phyloP scores from a whole-genome alignment of 2,888 invertebrate species.

The Phorcus lineatus region DNA sequence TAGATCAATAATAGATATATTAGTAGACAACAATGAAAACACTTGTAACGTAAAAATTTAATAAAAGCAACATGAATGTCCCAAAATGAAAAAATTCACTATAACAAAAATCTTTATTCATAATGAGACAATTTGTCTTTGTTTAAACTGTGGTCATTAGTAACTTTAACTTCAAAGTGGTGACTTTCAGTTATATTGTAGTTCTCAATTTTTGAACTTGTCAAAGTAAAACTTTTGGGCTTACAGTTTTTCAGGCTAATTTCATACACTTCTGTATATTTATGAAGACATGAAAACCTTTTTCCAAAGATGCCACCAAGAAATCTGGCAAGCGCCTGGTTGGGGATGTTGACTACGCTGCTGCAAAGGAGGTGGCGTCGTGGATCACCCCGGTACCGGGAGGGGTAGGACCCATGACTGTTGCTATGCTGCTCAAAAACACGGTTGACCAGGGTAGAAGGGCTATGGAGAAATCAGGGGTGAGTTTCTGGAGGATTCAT shows the following conservation, averaged over 20 bases:
- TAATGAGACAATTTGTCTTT: no score
- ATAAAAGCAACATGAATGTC: no score
- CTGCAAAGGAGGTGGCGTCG: conserved; percentile 85
- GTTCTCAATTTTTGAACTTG: no score
- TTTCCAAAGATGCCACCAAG: conserved; percentile 61
- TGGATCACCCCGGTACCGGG: conserved; percentile 92
- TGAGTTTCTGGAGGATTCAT: conserved; percentile 15
- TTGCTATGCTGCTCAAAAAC: conserved; percentile 90
- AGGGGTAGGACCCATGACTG: conserved; percentile 99
- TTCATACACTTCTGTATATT: not conserved
- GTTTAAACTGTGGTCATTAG: no score
- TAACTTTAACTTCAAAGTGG: no score
- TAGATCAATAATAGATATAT: no score
- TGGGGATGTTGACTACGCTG: conserved; percentile 93
- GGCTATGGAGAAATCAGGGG: conserved; percentile 42
- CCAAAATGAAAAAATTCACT: no score
- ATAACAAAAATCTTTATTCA: no score
- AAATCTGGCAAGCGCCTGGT: conserved; percentile 88
- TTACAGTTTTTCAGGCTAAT: not conserved
- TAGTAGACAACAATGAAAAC: no score
- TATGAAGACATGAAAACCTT: not conserved
- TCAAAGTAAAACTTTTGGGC: no score
- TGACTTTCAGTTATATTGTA: no score
- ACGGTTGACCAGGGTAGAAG: conserved; percentile 87
- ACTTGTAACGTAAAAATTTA: no score